Conservation (phyloP, 2,888 invertebrate species). For the Chironomus tentans region DNA sequence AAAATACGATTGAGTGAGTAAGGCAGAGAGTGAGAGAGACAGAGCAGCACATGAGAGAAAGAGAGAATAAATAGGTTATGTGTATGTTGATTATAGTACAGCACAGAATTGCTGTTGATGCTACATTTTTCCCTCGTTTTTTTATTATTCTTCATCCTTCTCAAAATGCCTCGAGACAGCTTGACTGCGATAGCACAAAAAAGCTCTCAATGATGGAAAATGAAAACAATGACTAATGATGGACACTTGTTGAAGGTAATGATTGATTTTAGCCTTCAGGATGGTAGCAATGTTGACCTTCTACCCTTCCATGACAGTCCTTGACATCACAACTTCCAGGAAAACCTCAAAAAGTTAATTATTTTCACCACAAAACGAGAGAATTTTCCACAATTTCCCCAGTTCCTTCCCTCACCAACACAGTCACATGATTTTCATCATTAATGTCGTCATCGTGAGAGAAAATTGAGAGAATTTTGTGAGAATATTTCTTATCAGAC, state of each 20-base stretch:
- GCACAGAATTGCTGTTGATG: background rate
- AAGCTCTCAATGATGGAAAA: background rate
- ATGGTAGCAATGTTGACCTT: background rate
- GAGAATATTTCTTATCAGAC: background rate
- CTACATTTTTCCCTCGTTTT: background rate
- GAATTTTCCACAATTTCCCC: background rate
- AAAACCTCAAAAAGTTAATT: background rate
- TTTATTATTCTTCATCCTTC: background rate
- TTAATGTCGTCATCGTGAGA: background rate
- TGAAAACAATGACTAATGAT: background rate
- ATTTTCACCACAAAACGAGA: background rate
- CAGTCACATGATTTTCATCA: background rate
- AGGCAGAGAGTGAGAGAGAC: background rate
- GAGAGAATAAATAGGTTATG: background rate
- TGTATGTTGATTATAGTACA: background rate
- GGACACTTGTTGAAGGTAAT: background rate
- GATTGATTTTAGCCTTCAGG: background rate
- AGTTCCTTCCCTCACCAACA: background rate
- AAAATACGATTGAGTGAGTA: background rate
- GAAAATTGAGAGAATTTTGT: background rate
- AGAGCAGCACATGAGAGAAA: background rate
- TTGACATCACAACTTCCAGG: too few relatives aligned
- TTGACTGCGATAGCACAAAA: background rate
- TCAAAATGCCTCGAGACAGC: background rate
- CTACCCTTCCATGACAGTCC: background rate